phyloP scores from a whole-genome alignment of 2,113 vertebrate genomes.

The Phaetusa simplex region DNA sequence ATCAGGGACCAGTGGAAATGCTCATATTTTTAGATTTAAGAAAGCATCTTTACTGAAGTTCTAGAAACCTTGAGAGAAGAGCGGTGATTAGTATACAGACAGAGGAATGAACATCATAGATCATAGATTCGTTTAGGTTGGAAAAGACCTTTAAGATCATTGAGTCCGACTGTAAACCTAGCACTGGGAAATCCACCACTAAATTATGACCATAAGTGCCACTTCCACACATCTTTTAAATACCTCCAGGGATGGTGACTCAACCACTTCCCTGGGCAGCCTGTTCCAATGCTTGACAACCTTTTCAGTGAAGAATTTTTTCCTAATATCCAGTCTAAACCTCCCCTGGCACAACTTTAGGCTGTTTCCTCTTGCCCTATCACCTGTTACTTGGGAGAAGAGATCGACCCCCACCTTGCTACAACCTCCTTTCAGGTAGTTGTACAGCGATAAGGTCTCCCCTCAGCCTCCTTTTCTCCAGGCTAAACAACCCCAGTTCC shows the following conservation, averaged over 20 bases:
- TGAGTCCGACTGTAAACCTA: background rate
- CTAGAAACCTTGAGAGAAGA: background rate
- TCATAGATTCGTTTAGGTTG: background rate
- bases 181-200: background rate
- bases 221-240: background rate
- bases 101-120: background rate
- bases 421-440: background rate
- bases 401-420: background rate
- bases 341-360: fast-evolving
- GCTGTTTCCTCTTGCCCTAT: background rate
- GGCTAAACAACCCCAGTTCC: background rate
- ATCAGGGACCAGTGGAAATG: background rate
- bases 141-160: background rate
- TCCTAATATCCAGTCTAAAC: background rate
- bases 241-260: background rate
- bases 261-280: background rate
- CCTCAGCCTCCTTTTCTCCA: background rate
- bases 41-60: background rate
- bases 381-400: background rate
- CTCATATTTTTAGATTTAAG: background rate
- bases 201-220: background rate
- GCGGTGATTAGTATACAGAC: background rate
- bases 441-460: background rate
- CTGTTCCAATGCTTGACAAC: background rate
- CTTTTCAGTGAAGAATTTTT: background rate